A percentile compares a stretch with the other conserved stretches of the same genome.
Evolutionary conservation across 2,797 vertebrate species (phyloP).

Genomic region (Odontamblyopus rebecca): DNA sequence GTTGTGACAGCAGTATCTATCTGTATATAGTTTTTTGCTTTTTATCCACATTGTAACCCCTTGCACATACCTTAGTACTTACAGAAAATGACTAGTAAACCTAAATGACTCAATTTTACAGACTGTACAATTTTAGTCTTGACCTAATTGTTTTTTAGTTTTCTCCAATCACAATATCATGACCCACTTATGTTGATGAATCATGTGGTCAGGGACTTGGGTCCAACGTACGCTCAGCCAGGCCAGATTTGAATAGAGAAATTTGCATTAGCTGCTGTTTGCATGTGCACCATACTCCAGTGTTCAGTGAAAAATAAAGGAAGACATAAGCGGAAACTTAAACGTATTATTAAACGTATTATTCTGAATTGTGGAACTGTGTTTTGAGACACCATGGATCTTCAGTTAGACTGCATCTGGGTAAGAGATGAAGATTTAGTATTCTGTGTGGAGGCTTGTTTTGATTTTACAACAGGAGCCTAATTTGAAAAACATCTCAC

Average conservation of each 20-base stretch:
- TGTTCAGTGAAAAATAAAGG: constrained; percentile 9
- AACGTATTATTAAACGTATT: background rate
- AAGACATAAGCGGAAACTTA: constrained; percentile 7
- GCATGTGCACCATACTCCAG: constrained; percentile 37
- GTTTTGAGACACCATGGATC: constrained; percentile 35
- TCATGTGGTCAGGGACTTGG: constrained; percentile 19
- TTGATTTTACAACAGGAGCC: constrained; percentile 2
- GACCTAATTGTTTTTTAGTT: constrained; percentile 9
- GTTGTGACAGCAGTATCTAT: background rate
- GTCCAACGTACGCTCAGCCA: constrained; percentile 38
- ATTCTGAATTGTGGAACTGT: background rate
- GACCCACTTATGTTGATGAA: constrained; percentile 24
- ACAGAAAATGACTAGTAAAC: background rate
- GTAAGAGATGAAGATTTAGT: constrained; percentile 41
- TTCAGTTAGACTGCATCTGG: constrained; percentile 52
- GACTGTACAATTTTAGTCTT: background rate
- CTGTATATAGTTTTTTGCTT: background rate
- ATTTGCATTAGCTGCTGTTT: constrained; percentile 42
- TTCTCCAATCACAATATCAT: constrained; percentile 8
- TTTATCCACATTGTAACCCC: no score
- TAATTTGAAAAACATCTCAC: constrained; percentile 4
- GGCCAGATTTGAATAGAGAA: constrained; percentile 67
- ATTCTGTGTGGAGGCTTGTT: constrained; percentile 4
- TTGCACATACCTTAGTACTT: background rate
- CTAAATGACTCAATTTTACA: background rate